A percentile compares a stretch with the other conserved stretches of the same genome.
Evolutionary conservation across 2,888 invertebrate species (phyloP).

Genomic region (Slavum lentiscoides): DNA sequence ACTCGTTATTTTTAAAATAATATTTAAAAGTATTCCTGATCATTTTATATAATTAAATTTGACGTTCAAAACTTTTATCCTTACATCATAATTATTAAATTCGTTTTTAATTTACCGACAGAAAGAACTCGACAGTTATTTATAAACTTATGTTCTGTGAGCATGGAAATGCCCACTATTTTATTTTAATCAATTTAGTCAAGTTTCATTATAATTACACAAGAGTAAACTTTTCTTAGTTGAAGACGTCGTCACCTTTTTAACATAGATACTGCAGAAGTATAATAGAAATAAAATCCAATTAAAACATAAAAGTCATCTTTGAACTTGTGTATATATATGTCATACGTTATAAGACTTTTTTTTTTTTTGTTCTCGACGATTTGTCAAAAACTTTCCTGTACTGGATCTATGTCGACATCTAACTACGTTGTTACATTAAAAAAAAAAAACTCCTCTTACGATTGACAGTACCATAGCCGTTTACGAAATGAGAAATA

Average conservation of each 20-base stretch:
- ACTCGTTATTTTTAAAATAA: too few relatives aligned
- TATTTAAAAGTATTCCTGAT: not conserved
- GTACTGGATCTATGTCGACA: too few relatives aligned
- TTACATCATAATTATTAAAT: constrained; percentile 19
- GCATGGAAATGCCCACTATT: not conserved
- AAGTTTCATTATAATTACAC: constrained; percentile 2
- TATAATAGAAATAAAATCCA: constrained; percentile 2
- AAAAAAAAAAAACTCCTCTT: not conserved
- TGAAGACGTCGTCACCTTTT: not conserved
- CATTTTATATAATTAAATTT: not conserved
- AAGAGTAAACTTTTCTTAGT: constrained; percentile 6
- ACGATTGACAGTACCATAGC: constrained; percentile 16
- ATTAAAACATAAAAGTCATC: not conserved
- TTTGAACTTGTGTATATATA: not conserved
- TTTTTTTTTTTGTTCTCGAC: not conserved
- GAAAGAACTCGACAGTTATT: constrained; percentile 1
- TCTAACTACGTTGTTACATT: not conserved
- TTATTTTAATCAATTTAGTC: constrained; percentile 20
- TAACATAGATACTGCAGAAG: not conserved
- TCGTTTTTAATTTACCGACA: constrained; percentile 13
- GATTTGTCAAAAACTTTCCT: not conserved
- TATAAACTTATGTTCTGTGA: not conserved
- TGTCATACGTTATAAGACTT: not conserved
- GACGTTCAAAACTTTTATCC: constrained; percentile 3
- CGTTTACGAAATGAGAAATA: not conserved